Evolutionary conservation across 2,797 vertebrate genomes (phyloP).

Genomic region (Novumbra hubbsi): DNA sequence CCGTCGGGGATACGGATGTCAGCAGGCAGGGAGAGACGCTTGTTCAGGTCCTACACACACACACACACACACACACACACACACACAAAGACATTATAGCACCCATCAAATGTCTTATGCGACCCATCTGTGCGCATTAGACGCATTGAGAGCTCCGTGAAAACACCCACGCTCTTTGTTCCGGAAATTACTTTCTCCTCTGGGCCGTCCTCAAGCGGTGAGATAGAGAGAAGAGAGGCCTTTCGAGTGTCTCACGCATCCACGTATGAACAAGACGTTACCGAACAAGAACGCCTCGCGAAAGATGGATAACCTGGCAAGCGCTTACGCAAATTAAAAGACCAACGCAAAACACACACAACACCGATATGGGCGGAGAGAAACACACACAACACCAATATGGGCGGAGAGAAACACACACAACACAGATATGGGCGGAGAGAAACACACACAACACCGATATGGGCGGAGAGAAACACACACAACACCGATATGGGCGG

Average conservation of each 20-base stretch:
- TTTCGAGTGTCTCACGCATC: neutral
- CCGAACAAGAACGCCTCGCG: neutral
- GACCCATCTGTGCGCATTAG: neutral
- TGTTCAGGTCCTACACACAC: conserved; percentile 68
- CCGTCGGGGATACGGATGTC: conserved; percentile 98
- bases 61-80: conserved; percentile 20
- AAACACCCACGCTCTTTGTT: conserved; percentile 24
- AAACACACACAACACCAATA: too few species aligned
- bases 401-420: neutral
- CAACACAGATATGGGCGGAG: too few species aligned
- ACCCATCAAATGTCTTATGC: neutral
- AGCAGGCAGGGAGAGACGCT: conserved; percentile 92
- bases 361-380: too few species aligned
- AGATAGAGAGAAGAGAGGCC: neutral
- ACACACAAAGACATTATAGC: neutral
- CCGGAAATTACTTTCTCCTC: conserved; percentile 28
- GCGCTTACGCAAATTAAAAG: neutral
- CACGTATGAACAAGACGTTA: neutral
- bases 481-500: too few species aligned
- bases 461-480: neutral
- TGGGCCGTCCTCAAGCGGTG: neutral
- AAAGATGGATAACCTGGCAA: conserved; percentile 4
- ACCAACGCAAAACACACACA: neutral
- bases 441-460: neutral
- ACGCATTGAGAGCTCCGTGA: conserved; percentile 40